Base-by-base conservation (phyloP, 2,888 invertebrate species). In the Linyphia triangularis region DNA sequence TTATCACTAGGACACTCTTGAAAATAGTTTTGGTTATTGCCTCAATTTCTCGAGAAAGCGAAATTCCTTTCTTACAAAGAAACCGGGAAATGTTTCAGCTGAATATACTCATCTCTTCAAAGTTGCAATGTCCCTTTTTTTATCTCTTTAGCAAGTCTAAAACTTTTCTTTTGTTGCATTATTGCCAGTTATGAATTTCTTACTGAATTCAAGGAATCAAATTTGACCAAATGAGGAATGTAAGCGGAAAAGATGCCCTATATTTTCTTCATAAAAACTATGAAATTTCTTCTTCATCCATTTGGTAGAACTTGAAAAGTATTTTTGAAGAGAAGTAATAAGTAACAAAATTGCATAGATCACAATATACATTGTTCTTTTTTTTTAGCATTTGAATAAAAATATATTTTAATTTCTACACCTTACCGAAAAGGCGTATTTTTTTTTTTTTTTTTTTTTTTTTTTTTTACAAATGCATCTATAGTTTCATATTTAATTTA, bases 1-100 rank as follows among this genome's bases (percentile, higher is more conserved):
- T 81, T 81, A 81, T 81, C 81, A 81, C 57, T n/a, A 13, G 40
- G 59, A 40, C 22, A 37, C 67, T 70, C 30, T 16, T 9, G 81
- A 19, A 81, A 81, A 70, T 81, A 59, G 69, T 70, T 81, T 59
- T 69, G 59, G 81, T 81, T 81, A 81, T 81, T 81, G 70, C 81
- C 69, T 57, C 81, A 81, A 81, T 81, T 81, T 81, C 61, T 51
- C 13, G 28, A 51, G 26, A 67, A 30, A 43, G 43, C 51, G 67
- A 65, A 79, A 67, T 79, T 65, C 79, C 65, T 67, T 57, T 79
- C 30, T 16, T 67, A 30, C 51, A 67, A 67, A 67, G 19, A 79
- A 79, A 22, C 10, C 26, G 10, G 13, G 37, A 63, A 30, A 16
- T 22, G 13, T 65, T 79, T 67, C 51, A 22, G 51, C 51, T 28